Evolutionary conservation across 2,888 invertebrate species (phyloP).

Genomic region (Acanthosepion pharaonis): DNA sequence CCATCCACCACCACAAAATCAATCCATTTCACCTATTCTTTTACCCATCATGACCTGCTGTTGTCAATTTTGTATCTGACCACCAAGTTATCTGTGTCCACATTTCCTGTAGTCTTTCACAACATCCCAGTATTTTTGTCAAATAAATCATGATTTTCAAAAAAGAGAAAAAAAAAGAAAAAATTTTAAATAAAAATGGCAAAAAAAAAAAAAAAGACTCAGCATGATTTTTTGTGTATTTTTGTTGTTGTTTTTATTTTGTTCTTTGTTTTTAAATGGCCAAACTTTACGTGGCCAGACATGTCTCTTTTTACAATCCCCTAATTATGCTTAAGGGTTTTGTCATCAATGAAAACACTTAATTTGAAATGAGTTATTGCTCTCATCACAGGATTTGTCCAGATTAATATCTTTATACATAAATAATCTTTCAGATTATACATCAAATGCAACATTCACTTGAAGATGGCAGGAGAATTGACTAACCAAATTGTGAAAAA

Average conservation of each 20-base stretch:
- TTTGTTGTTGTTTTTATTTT: background rate
- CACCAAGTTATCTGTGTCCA: background rate
- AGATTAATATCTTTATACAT: background rate
- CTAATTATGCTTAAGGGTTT: background rate
- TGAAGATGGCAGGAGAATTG: background rate
- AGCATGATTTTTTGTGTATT: conserved; percentile 1
- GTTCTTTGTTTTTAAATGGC: background rate
- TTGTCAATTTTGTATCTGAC: conserved; percentile 2
- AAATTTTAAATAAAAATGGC: background rate
- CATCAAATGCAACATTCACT: background rate
- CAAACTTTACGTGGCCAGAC: background rate
- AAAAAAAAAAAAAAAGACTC: background rate
- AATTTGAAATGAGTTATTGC: background rate
- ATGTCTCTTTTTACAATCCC: background rate
- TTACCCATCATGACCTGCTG: background rate
- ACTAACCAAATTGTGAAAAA: background rate
- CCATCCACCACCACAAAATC: background rate
- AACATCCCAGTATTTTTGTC: conserved; percentile 12
- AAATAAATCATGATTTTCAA: conserved; percentile 6
- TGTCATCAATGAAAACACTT: too few relatives aligned
- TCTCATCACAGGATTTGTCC: background rate
- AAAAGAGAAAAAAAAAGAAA: background rate
- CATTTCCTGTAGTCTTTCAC: background rate
- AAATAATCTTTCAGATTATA: background rate
- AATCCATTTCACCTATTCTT: background rate